Base-by-base conservation (phyloP, 2,888 invertebrate genomes). In the Cecidostiba fungosa region DNA sequence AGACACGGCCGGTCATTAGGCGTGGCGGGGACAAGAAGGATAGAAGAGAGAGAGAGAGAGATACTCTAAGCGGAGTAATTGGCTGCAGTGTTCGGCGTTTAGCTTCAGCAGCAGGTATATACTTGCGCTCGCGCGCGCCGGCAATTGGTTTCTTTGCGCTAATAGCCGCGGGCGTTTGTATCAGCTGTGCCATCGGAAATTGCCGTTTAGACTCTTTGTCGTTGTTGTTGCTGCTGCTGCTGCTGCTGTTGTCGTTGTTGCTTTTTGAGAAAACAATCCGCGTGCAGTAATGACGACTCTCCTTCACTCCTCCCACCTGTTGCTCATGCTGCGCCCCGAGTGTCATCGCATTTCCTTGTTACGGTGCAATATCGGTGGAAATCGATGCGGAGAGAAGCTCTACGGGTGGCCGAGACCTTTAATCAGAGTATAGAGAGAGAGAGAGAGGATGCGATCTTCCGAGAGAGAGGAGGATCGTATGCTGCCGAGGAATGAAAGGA, bases 351-450 rank as follows among this genome's bases (percentile, higher is more conserved):
- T 77, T 76, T 77, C 69, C 82, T 69, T n/a, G 26, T 76, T 77
- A 54, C 69, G 32, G 43, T 26, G 74, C 43, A 54, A 70, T n/a
- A 50, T 62, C n/a, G n/a, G n/a, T 70, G 69, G 29, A 39, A 80
- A 59, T 73, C 80, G 73, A 80, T 23, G 66, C 5, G 36, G 39
- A 32, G 72, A 1, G 16, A 16, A 59, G 54, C 77, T 70, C 39
- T 23, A 29, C 77, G 83, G 83, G 83, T 83, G 83, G 83, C 32
- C 83, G 59, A 59, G 69, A n/a, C 39, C 77, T 39, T 54, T 77
- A 77, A 82, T 82, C 77, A 77, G 5, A 19, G 39, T 19, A 14
- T 0, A 23, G 36, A 26, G 32, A 76, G 54, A 76, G 74, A 8
- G n/a, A 10, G n/a, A 47, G 54, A 54, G 54, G 54, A 54, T 54